Base-by-base conservation (phyloP, 2,888 invertebrate genomes). In the Odontocerum albicorne region DNA sequence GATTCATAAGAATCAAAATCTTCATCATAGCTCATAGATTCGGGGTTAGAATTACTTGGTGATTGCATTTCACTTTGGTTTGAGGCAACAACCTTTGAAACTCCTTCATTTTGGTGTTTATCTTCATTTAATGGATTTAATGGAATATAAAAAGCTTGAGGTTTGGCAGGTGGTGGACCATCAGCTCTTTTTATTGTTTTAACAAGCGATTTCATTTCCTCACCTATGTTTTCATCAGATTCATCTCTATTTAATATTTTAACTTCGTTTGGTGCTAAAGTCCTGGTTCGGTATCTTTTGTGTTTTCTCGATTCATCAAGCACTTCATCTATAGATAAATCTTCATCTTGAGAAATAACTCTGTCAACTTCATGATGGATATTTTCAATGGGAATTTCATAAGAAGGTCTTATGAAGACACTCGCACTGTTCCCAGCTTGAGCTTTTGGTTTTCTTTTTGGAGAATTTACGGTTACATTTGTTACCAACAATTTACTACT, bases 1-100 rank as follows among this genome's bases (percentile, higher is more conserved):
- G 77, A 77, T 61, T 76, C 77, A 60, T 78, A 78, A 38, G 76
- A 77, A 51, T 78, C 77, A 33, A 78, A 78, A 49, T 78, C 77
- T n/a, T 78, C 77, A 67, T 76, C 77, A 49, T 78, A 78, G 49
- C 71, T 74, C 0, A 72, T 56, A 17, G 75, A 73, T 49, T 73
- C 74, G 6, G 74, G 33, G 2, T 50, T 74, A 72, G 2, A 66
- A 62, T 53, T 66, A 65, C 15, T 66, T 13, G 47, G 67, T 8
- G 61, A 65, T 40, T 61, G 61, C 2, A 8, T 20, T 43, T 65
- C 12, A 59, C 40, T 57, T 67, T 64, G 3, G 64, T 65, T 7
- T 63, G 7, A 27, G 13, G n/a, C n/a, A 22, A 19, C 10, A n/a
- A n/a, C n/a, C n/a, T 38, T 27, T 40, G 10, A 17, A 12, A 39